Evolutionary conservation across 2,113 vertebrate species (phyloP).

Genomic region (Mellivora capensis): DNA sequence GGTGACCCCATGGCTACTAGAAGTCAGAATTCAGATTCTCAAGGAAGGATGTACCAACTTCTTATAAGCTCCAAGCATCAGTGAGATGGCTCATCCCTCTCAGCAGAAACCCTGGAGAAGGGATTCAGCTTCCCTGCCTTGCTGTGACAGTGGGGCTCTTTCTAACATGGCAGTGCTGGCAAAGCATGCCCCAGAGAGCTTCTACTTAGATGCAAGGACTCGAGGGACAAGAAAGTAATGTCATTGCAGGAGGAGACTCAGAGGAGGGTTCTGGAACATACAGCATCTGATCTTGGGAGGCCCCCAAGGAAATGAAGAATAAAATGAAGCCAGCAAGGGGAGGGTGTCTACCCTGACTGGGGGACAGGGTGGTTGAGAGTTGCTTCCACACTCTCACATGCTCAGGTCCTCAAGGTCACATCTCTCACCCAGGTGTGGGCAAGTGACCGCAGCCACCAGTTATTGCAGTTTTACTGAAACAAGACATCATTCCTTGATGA

Average conservation of each 20-base stretch:
- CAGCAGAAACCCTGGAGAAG: background rate
- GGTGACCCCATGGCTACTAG: background rate
- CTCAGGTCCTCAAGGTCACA: background rate
- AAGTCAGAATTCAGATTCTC: background rate
- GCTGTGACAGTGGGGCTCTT: background rate
- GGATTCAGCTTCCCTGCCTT: no score
- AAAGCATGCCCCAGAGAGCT: background rate
- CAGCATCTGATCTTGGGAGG: background rate
- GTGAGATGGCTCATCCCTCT: background rate
- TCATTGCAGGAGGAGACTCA: no score
- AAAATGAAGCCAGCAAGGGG: accelerated
- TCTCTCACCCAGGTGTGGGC: background rate
- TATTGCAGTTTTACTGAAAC: no score
- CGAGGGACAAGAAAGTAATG: no score
- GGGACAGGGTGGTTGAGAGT: no score
- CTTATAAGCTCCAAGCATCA: accelerated
- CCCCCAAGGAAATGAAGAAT: no score
- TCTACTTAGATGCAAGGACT: accelerated
- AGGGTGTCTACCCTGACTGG: accelerated
- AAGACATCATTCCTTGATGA: background rate
- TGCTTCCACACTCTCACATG: accelerated
- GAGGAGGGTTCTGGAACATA: background rate
- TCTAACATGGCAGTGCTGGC: background rate
- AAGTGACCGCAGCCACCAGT: background rate
- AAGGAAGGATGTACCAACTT: background rate